A percentile compares a stretch with the other conserved stretches of the same genome.
phyloP scores from a whole-genome alignment of 64 coral and sea anemone genomes.

The Actinia tenebrosa region DNA sequence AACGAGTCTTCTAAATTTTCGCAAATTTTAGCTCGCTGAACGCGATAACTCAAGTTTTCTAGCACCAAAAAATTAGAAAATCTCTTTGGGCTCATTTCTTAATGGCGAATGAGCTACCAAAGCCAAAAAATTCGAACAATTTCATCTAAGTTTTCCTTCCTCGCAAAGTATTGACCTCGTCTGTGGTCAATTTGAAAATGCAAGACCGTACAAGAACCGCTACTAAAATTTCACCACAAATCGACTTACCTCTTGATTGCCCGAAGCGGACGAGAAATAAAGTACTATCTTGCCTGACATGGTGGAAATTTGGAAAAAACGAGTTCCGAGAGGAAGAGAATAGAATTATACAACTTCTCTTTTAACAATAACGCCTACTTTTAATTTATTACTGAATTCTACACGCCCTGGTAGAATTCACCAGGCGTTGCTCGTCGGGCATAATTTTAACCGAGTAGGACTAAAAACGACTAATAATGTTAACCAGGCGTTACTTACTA shows the following conservation, averaged over 20 bases:
- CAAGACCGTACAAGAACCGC: not conserved
- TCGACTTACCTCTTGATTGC: slow-evolving; percentile 30
- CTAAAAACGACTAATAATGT: not conserved
- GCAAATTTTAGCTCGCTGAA: not conserved
- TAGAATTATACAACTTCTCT: not conserved
- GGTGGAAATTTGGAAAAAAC: not conserved
- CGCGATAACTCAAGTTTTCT: not conserved
- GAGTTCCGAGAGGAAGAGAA: not conserved
- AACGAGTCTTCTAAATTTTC: not conserved
- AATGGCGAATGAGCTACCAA: not conserved
- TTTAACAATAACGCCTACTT: not conserved
- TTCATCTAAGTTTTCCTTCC: not conserved
- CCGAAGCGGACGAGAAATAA: slow-evolving; percentile 41
- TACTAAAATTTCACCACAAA: not conserved
- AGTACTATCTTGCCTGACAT: slow-evolving; percentile 40
- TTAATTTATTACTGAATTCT: not conserved
- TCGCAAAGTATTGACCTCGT: not conserved
- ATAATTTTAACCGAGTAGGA: not conserved
- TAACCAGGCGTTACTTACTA: not conserved
- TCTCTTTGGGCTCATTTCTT: not conserved
- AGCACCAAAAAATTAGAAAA: not conserved
- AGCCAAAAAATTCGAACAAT: not conserved
- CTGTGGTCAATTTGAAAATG: slow-evolving; percentile 1
- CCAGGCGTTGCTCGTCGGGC: slow-evolving; percentile 2
- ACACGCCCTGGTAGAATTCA: slow-evolving; percentile 21